A percentile compares a stretch with the other conserved stretches of the same genome.
Evolutionary conservation across 1,140 invertebrate species (phyloP).

Genomic region (Triops cancriformis): DNA sequence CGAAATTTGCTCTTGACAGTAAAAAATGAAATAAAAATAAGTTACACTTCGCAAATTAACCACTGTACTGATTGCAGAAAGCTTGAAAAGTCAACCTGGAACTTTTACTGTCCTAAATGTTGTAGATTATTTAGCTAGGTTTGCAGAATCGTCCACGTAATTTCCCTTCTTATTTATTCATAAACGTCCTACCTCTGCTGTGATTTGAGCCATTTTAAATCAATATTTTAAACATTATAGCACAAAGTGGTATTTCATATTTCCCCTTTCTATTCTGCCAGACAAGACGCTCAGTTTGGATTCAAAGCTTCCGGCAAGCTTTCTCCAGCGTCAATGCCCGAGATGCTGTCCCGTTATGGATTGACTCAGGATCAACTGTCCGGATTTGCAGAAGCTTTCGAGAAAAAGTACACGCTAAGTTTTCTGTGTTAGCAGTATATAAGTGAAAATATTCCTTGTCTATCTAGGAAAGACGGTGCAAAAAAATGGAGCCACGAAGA

Average conservation of each 20-base stretch:
- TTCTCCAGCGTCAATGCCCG: neutral
- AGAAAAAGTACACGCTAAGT: neutral
- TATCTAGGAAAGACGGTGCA: neutral
- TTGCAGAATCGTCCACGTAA: no score
- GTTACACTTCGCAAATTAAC: no score
- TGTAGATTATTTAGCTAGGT: no score
- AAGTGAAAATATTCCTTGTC: neutral
- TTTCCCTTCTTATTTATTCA: no score
- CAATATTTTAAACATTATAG: neutral
- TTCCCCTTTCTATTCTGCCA: neutral
- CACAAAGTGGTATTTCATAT: neutral
- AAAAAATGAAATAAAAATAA: no score
- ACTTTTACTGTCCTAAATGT: no score
- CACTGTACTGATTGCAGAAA: no score
- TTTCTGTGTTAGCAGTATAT: neutral
- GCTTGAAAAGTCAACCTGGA: no score
- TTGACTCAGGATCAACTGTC: neutral
- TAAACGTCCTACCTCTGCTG: no score
- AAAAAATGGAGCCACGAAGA: neutral
- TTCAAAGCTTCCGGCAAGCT: neutral
- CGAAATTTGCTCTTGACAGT: no score
- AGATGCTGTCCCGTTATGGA: neutral
- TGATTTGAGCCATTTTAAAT: no score
- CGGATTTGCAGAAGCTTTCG: constrained; percentile 5
- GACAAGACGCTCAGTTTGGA: neutral